Base-by-base conservation (phyloP, 2,797 vertebrate species). In the Erpetoichthys calabaricus region DNA sequence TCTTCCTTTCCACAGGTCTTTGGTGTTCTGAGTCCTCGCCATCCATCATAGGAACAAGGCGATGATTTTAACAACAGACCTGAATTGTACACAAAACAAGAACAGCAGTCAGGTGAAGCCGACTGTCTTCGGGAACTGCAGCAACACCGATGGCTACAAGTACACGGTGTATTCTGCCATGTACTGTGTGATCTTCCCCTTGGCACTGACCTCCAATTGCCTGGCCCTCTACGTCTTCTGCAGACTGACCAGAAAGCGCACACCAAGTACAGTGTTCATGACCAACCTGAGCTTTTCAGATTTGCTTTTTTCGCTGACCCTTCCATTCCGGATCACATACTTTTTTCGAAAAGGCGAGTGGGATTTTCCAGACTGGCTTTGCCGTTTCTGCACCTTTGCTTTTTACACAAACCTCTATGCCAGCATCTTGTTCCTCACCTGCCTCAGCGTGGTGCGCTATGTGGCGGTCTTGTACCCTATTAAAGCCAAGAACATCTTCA, bases 351-450 rank as follows among this genome's bases (percentile, higher is more conserved):
- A 42, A 0, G 71, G 69, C 0, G 53, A 59, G 0, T 86, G 83
- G 82, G 45, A 60, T 5, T 78, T 76, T 8, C 65, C 77, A 3
- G 76, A 82, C 52, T 79, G 78, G 79, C 60, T 84, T 44, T 86
- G 83, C 44, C 70, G 79, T 9, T 57, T 73, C 54, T 82, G 79
- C 3, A 67, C 77, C 9, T 84, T 53, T 42, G 72, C 70, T 44
- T 86, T 84, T 63, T 82, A 84, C 42, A 7, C 83, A 42, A 84
- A 86, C 60, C 73, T 83, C 42, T 83, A 86, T 68, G 78, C 75
- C 43, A 85, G 83, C 56, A 75, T 85, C 59, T 66, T 83, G 59
- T 79, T 85, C 64, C 79, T 85, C 45, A 85, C 75, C 0, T 67
- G 78, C 0, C 69, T 85, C 47, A 84, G 81, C 7, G 1, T 75